Evolutionary conservation across 2,888 invertebrate genomes (phyloP), one percentile per base, ranked within the genome.

Genomic region (Drosophila paracracens): DNA sequence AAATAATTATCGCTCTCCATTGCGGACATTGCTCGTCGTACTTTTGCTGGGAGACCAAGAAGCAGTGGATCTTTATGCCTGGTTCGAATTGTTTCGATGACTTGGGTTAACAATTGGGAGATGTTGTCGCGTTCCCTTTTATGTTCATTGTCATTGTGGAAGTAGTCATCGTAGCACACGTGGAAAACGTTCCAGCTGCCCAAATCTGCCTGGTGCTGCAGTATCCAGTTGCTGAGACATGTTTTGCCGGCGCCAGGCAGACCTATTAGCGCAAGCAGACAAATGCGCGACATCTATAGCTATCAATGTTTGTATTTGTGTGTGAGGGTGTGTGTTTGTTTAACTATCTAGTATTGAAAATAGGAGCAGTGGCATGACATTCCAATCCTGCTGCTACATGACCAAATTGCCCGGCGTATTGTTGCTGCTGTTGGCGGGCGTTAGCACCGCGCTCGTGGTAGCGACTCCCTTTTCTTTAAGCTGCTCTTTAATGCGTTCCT

Each of bases 241-340:
- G 92, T 90, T 70, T 93, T 93, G 2, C 92, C 93, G 11, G 86
- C 84, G 2, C 87, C 92, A 3, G 93, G 93, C 63, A 93, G 77
- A 11, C 93, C 93, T 35, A 93, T 79, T 5, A 93, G 74, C 4
- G 83, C 86, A 29, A 92, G 70, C 63, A 93, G 65, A 70, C 91
- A 92, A 62, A 93, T 86, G 36, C 86, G 79, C 36, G 73, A 46
- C 92, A 92, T 92, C 21, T 52, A 29, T 21, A 38, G 10, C 29
- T 65, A n/a, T 59, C 33, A 21, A 10, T 40, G 29, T 73, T 51
- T 40, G 31, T 57, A 40, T 61, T 2, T 54, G 31, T 60, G 56
- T 63, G 59, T 64, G 35, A 51, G 33, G 54, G 13, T n/a, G 53
- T 70, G 33, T 51, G 36, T 62, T 29, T 62, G 46, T 40, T 85